Evolutionary conservation across 2,797 vertebrate genomes (phyloP), one percentile per base, ranked within the genome.

Genomic region (Sphenopsis melanotis): DNA sequence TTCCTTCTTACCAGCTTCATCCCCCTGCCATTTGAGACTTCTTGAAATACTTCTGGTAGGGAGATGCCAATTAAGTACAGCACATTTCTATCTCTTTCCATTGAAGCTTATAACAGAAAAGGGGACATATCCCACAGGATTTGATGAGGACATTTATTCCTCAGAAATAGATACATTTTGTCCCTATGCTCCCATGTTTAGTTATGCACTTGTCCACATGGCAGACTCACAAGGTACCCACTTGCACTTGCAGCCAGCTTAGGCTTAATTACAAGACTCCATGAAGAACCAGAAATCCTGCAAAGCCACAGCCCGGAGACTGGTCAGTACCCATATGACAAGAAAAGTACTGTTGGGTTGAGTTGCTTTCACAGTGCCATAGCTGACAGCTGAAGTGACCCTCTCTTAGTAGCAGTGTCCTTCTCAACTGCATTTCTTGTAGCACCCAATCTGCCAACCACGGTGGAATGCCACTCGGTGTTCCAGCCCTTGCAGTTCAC

Each of bases 381-480:
- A 56, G 47, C 34, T 90, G 30, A 32, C 2, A 10, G 17, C 22
- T 78, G 59, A 92, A 80, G 32, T 47, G 30, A 34, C 32, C 32
- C 23, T 63, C 39, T 82, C 15, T 36, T 32, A 34, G 36, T n/a
- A 42, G 78, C n/a, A 46, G 27, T 1, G 2, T 14, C 30, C 36
- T 83, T 61, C 26, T 44, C 30, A 53, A 18, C 21, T 71, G 47
- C 21, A 3, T 55, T 75, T 81, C 30, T 80, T 77, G 15, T 29
- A 18, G 52, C 41, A 60, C 17, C 24, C 53, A 42, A 9, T 59
- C 16, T 69, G 49, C 27, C 19, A 47, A 4, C 24, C 52, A 55
- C 0, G 0, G 11, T 70, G 68, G 70, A 52, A 30, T 4, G 42
- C 23, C 32, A n/a, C 15, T 50, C 4, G 2, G 11, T 19, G 56